These are phyloP conservation scores for Neodiprion virginianus DNA, from an alignment of 1,140 invertebrate species.

Conservation along the genomic window DNA sequence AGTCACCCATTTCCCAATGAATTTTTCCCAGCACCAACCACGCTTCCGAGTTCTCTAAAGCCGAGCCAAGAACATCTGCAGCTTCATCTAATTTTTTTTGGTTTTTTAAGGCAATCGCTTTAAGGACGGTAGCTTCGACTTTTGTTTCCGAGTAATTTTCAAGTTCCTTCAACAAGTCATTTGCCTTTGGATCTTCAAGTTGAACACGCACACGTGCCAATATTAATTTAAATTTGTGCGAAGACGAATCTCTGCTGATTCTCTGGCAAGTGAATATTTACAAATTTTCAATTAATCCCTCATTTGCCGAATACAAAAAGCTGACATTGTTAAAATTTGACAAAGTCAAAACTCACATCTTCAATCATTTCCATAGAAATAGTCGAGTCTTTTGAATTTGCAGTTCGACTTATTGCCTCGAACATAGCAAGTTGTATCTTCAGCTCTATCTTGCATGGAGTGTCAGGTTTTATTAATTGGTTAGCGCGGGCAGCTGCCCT, in stretches of 20 bases:
- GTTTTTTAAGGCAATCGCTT: conserved; percentile 52
- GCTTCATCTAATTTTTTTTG: conserved; percentile 64
- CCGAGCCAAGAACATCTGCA: conserved; percentile 59
- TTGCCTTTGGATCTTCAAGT: conserved; percentile 39
- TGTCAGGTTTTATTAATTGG: conserved; percentile 40
- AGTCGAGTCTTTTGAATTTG: conserved; percentile 61
- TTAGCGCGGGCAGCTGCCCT: conserved; percentile 58
- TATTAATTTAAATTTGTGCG: conserved; percentile 32
- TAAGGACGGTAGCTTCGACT: conserved; percentile 41
- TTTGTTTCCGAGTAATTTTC: conserved; percentile 43
- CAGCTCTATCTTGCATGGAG: conserved; percentile 36
- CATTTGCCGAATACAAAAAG: too few species aligned
- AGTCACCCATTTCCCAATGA: conserved; percentile 69
- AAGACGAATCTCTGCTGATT: conserved; percentile 41
- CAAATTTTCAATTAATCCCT: conserved; percentile 18
- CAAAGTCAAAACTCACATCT: conserved; percentile 40
- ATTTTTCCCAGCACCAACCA: conserved; percentile 71
- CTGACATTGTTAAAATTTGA: too few species aligned
- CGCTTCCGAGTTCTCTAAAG: conserved; percentile 62
- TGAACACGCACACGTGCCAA: conserved; percentile 49
- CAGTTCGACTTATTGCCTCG: conserved; percentile 54
- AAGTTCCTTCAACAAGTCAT: conserved; percentile 43
- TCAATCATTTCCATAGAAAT: conserved; percentile 54
- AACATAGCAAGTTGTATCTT: conserved; percentile 44
- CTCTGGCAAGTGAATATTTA: conserved; percentile 36